Evolutionary conservation across 2,888 invertebrate species (phyloP), one percentile per base, ranked within the genome.

Genomic region (Petrophora chlorosata): DNA sequence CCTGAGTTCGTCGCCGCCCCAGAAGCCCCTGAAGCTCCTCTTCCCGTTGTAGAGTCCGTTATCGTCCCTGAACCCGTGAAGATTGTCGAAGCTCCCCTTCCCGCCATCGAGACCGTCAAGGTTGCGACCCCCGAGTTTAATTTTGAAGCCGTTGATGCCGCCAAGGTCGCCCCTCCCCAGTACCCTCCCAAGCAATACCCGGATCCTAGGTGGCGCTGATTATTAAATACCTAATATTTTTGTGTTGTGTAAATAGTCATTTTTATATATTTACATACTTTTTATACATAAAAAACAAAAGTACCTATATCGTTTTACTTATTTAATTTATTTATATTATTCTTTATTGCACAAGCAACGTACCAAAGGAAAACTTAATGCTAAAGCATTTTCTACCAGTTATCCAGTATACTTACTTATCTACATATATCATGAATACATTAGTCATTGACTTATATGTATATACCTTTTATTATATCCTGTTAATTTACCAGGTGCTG

Each of bases 151-250:
- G 34, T 22, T 7, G 42, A 35, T 3, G 10, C 40, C 13, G 29
- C 34, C 16, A 19, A 25, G 8, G 0, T 47, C 33, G 47, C 17
- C n/a, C 15, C 10, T 4, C 48, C 50, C 25, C 16, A 48, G 16
- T 53, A 29, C 46, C 58, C 60, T 17, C 47, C 44, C 30, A 68
- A 70, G 35, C 3, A 53, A 16, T 70, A 46, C 48, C 64, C 57
- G 5, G 60, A 70, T 58, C 63, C 70, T 4, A 48, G 58, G 44
- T 42, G 60, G 39, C 76, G 76, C 22, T 65, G 60, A 63, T 30
- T 30, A 29, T 23, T 5, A 19, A 5, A 4, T 19, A 19, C 4
- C 7, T 7, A 5, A 5, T 19, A 19, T 7, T 12, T 1, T 33
- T 33, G 2, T 3, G 9, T 9, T 3, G 8, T 5, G 4, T 29